Evolutionary conservation across 2,113 vertebrate genomes (phyloP), one percentile per base, ranked within the genome.

Genomic region (Loxodonta africana): DNA sequence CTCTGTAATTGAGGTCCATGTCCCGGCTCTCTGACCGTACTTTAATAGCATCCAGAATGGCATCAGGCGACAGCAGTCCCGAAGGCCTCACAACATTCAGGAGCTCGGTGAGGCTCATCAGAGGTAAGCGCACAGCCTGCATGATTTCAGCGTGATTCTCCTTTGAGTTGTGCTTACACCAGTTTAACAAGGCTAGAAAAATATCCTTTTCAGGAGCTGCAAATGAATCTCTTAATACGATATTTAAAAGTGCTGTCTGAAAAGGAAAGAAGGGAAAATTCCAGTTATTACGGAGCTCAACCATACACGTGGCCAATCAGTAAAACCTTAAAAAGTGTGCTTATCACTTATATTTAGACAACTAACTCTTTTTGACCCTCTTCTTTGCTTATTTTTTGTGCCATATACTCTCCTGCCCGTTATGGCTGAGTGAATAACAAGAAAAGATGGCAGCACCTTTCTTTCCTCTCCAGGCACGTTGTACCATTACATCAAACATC

Each of bases 1-100:
- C 99, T 65, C 99, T 99, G 92, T 99, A 99, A 99, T 99, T 99
- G 25, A 99, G 99, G 98, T 99, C 99, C 99, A 99, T 99, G 98
- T 99, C 99, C 30, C 99, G 99, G 98, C 99, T 99, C 98, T 99
- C 99, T 0, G 99, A 99, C 84, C 99, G 99, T 46, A 99, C 99
- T 99, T 99, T 99, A 97, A 99, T 99, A 97, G 99, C 99, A 96
- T 99, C 99, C 93, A 99, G 98, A 98, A 99, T 99, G 96, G 99
- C 98, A 91, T 99, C 99, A 0, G 99, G 99, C 97, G 99, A 99
- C 97, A 99, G 97, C 8, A 99, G 98, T 69, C 99, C 99, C 0
- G 99, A 99, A 33, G 99, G 99, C 65, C 99, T 99, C 88, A 99
- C 99, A 95, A 99, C 99, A 63, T 99, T 99, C 92, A 99, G 98